Base-by-base conservation (phyloP, 2,797 vertebrate genomes). In the Clangula hyemalis region DNA sequence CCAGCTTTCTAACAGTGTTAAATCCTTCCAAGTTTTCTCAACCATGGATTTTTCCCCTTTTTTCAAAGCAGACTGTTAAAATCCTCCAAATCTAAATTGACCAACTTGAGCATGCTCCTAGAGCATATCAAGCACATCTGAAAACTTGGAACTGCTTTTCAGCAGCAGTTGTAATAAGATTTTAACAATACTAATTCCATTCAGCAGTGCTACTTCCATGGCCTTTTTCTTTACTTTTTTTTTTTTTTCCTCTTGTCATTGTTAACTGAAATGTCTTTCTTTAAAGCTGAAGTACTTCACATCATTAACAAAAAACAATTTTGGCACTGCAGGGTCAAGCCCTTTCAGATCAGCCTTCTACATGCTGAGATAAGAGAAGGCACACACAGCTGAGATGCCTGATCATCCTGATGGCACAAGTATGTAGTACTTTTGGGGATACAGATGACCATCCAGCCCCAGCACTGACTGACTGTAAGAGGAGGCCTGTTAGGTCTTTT, bases 61-160 rank as follows among this genome's bases (percentile, higher is more conserved):
- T 70, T 66, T 85, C 70, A 94, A 89, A 96, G 57, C 57, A 62
- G 54, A 76, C 36, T 54, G 19, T 79, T 95, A 86, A 97, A 97
- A 94, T 76, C 85, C 85, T 82, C 47, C 66, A 89, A 93, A 96
- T 93, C 51, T 66, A 84, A 89, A 86, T 60, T 74, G 51, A 60
- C 62, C 39, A 53, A 85, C 65, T 92, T 81, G 18, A 95, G 53
- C 8, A 0, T 39, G 28, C 36, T 93, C 25, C 25, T 72, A 14
- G 38, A 82, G 68, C 32, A 34, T 71, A 89, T 82, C 69, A 84
- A 61, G 34, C 7, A 1, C 13, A 61, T 76, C 43, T 82, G 34
- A 78, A 49, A 85, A 34, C 69, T 49, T 76, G 54, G 36, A 95
- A 71, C 61, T 82, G 39, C 68, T 93, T 89, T 86, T 61, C 68